Conservation (phyloP, 2,113 vertebrate species). For the Patagioenas fasciata region DNA sequence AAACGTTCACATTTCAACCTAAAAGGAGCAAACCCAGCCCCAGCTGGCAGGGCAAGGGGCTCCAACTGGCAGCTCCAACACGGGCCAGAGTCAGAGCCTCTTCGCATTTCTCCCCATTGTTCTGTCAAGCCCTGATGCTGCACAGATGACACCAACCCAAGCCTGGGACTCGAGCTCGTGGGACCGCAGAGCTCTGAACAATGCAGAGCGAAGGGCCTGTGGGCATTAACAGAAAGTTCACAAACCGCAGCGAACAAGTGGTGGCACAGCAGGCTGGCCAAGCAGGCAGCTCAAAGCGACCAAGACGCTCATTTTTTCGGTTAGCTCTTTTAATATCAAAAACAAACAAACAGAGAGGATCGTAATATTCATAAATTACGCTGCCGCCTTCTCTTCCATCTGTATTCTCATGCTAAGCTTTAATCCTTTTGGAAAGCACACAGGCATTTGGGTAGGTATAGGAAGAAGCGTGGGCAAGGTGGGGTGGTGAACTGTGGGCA, state of each 20-base stretch:
- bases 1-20: background rate
- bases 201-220: background rate
- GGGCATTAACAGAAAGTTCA: background rate
- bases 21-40: background rate
- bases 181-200: background rate
- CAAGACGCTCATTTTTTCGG: background rate
- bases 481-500: background rate
- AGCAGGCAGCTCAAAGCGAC: background rate
- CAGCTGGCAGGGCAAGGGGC: background rate
- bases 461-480: background rate
- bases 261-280: conserved; percentile 20
- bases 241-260: background rate
- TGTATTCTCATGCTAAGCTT: background rate
- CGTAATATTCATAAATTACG: background rate
- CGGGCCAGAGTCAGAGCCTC: background rate
- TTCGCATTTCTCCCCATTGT: background rate
- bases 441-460: background rate
- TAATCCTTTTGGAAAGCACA: background rate
- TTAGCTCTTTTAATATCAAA: background rate
- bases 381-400: background rate
- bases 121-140: conserved; percentile 17
- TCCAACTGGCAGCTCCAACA: background rate
- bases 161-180: background rate
- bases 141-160: background rate
- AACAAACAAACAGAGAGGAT: background rate